A percentile compares a stretch with the other conserved stretches of the same genome.
phyloP scores from a whole-genome alignment of 53 echinoderm and acorn worm genomes.

The Arbacia lixula region DNA sequence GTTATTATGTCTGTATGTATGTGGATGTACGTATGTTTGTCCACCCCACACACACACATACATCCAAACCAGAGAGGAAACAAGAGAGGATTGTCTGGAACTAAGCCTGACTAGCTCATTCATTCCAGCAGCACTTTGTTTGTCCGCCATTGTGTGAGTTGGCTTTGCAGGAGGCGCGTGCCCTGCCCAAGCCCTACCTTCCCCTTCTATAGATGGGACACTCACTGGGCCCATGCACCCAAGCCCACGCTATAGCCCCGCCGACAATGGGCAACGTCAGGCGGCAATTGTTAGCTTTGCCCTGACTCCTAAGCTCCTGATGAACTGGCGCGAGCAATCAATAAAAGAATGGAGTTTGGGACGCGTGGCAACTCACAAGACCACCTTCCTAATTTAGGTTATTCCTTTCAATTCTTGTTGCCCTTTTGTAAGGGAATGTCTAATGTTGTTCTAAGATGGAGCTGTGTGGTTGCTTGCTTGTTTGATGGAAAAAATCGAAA shows the following conservation, averaged over 20 bases:
- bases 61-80: slow-evolving; percentile 13
- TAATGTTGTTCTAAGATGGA: slow-evolving; percentile 39
- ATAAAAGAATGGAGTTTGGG: slow-evolving; percentile 28
- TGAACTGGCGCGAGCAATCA: slow-evolving; percentile 39
- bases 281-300: slow-evolving; percentile 47
- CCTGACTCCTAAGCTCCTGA: slow-evolving; percentile 40
- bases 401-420: neutral
- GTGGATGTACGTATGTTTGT: too few relatives aligned
- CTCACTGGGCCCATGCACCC: too few relatives aligned
- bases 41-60: too few relatives aligned
- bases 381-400: neutral
- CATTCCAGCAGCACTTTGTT: slow-evolving; percentile 24
- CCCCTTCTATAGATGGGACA: neutral
- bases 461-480: too few relatives aligned
- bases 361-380: slow-evolving; percentile 25
- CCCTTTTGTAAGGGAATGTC: slow-evolving; percentile 35
- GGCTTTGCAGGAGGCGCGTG: slow-evolving; percentile 47
- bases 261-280: slow-evolving; percentile 11
- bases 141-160: slow-evolving; percentile 38
- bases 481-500: too few relatives aligned
- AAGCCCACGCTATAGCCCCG: slow-evolving; percentile 24
- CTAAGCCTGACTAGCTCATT: neutral
- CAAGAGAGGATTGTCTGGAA: neutral
- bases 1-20: too few relatives aligned
- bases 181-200: slow-evolving; percentile 11